phyloP scores from a whole-genome alignment of 2,888 invertebrate genomes.

The Tetragonula carbonaria region DNA sequence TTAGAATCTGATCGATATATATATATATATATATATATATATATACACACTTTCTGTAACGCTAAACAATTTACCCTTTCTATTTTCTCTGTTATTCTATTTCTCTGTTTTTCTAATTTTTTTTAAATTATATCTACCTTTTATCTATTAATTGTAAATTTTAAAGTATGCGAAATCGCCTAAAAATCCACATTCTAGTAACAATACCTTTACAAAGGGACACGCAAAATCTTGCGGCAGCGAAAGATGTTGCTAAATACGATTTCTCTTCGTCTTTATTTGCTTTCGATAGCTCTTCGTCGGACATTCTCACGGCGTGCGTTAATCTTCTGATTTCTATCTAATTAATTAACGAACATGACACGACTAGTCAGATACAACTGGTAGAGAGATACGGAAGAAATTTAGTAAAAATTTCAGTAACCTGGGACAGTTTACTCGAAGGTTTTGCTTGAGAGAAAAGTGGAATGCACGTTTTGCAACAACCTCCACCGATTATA shows the following conservation, averaged over 20 bases:
- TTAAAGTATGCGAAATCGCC: too few species aligned
- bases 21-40: too few species aligned
- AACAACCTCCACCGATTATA: slow-evolving; percentile 91
- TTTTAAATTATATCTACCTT: too few species aligned
- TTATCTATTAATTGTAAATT: too few species aligned
- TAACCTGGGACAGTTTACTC: slow-evolving; percentile 76
- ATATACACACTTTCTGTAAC: too few species aligned
- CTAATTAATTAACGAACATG: slow-evolving; percentile 78
- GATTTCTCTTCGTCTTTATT: slow-evolving; percentile 87
- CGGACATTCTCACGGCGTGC: slow-evolving; percentile 85
- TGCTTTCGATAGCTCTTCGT: slow-evolving; percentile 87
- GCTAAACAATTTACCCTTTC: too few species aligned
- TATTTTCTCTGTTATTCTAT: too few species aligned
- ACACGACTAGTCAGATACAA: background rate
- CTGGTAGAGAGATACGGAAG: too few species aligned
- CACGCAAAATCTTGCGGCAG: slow-evolving; percentile 87
- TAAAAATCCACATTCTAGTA: too few species aligned
- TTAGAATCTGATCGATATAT: background rate
- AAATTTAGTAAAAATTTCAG: background rate
- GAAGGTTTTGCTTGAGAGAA: slow-evolving; percentile 89
- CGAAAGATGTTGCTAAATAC: slow-evolving; percentile 87
- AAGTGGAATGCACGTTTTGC: slow-evolving; percentile 90
- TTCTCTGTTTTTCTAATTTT: too few species aligned
- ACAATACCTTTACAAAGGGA: slow-evolving; percentile 85
- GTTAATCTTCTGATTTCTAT: slow-evolving; percentile 80